Conservation (phyloP, 2,888 invertebrate genomes). For the Disparrhopalites patrizii region DNA sequence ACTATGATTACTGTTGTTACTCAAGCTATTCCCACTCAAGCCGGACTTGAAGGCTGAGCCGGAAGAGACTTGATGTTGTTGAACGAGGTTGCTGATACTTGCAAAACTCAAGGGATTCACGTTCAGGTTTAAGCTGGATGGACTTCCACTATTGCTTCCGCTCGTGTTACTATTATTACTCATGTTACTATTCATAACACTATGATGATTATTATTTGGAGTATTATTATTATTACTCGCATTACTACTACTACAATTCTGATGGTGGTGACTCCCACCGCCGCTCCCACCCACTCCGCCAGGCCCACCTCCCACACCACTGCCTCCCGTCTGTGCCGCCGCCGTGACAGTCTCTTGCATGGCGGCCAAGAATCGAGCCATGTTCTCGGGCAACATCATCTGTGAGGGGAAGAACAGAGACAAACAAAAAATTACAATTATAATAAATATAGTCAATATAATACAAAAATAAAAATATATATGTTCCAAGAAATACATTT, state of each 20-base stretch:
- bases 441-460: too few species aligned
- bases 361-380: constrained; percentile 46
- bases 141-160: constrained; percentile 31
- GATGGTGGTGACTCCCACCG: too few species aligned
- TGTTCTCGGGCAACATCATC: constrained; percentile 48
- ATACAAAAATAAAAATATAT: neutral
- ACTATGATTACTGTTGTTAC: constrained; percentile 22
- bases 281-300: neutral
- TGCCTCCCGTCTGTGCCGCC: constrained; percentile 20
- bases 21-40: constrained; percentile 21
- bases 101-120: constrained; percentile 43
- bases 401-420: constrained; percentile 29
- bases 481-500: neutral
- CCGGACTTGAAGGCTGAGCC: constrained; percentile 35
- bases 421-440: neutral
- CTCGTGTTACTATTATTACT: constrained; percentile 37
- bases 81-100: constrained; percentile 44
- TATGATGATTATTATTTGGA: constrained; percentile 33
- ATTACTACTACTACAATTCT: constrained; percentile 24
- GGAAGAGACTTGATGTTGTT: constrained; percentile 41
- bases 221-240: constrained; percentile 38
- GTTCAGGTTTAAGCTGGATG: constrained; percentile 34
- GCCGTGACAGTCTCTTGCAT: constrained; percentile 48
- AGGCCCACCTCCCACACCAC: too few species aligned
- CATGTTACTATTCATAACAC: constrained; percentile 35